phyloP scores from a whole-genome alignment of 2,888 invertebrate genomes.

The Luperina testacea region DNA sequence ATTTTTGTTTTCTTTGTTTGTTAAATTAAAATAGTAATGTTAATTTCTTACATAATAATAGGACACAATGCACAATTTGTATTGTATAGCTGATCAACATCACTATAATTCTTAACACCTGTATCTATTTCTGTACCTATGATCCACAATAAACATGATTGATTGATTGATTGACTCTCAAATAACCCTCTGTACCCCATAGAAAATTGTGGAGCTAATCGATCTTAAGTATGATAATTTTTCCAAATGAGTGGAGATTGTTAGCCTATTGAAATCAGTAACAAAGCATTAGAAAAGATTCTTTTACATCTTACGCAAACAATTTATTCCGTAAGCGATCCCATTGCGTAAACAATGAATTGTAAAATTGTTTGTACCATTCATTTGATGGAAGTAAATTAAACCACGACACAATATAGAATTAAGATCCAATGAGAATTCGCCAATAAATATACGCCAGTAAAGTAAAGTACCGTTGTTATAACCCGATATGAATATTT shows the following conservation, averaged over 20 bases:
- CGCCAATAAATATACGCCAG: constrained; percentile 58
- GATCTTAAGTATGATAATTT: not conserved
- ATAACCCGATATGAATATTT: constrained; percentile 21
- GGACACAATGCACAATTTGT: no score
- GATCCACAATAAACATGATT: no score
- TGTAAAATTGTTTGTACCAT: constrained; percentile 53
- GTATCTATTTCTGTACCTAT: no score
- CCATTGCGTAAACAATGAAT: constrained; percentile 47
- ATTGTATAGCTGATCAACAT: no score
- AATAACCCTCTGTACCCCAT: not conserved
- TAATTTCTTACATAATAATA: no score
- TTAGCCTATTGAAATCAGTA: constrained; percentile 19
- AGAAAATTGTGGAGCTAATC: not conserved
- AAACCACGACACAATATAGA: constrained; percentile 53
- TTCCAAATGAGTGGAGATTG: constrained; percentile 33
- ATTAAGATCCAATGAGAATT: constrained; percentile 54
- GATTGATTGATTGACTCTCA: not conserved
- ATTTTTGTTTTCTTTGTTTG: no score
- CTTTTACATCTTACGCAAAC: constrained; percentile 37
- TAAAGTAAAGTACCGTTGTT: constrained; percentile 46
- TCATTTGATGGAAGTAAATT: constrained; percentile 60
- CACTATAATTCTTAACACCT: no score
- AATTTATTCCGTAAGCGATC: constrained; percentile 46
- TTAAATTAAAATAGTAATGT: no score
- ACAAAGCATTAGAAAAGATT: constrained; percentile 37